Conservation (phyloP, 1,140 invertebrate genomes). For the Mya arenaria region DNA sequence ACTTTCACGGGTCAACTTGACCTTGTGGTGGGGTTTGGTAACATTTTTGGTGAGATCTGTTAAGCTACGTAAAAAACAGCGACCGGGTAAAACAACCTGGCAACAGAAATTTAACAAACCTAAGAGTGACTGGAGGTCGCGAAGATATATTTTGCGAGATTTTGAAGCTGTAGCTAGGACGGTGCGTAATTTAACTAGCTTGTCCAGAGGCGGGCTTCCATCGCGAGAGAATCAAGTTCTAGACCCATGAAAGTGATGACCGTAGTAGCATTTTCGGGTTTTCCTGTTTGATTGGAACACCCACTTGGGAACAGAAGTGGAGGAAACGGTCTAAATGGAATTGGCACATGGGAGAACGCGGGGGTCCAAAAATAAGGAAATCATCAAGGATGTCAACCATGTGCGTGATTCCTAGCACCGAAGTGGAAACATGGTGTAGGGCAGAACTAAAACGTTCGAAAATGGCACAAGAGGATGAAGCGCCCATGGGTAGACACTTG, state of each 20-base stretch:
- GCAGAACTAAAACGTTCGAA: slow-evolving; percentile 38
- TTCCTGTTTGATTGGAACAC: slow-evolving; percentile 30
- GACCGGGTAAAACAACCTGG: slow-evolving; percentile 39
- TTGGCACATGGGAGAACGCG: slow-evolving; percentile 2
- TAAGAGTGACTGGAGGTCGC: slow-evolving; percentile 50
- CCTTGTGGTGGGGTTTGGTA: slow-evolving; percentile 43
- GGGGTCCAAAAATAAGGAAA: slow-evolving; percentile 37
- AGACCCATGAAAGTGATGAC: slow-evolving; percentile 32
- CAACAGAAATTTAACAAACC: slow-evolving; percentile 51
- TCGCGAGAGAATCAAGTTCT: slow-evolving; percentile 30
- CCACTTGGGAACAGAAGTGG: slow-evolving; percentile 3
- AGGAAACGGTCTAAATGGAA: slow-evolving; percentile 22
- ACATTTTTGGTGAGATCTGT: slow-evolving; percentile 46
- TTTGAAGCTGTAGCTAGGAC: not conserved
- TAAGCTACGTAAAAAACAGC: slow-evolving; percentile 48
- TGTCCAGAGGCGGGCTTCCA: slow-evolving; percentile 34
- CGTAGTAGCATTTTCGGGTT: not conserved
- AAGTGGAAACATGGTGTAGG: not conserved
- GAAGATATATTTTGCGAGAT: not conserved
- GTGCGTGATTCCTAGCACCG: not conserved
- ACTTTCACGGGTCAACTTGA: slow-evolving; percentile 33
- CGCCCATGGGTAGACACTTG: slow-evolving; percentile 30
- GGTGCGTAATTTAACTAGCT: slow-evolving; percentile 7
- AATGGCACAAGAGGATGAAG: slow-evolving; percentile 7
- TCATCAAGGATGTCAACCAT: slow-evolving; percentile 43